These are phyloP conservation scores for Stichodactyla helianthus DNA, from an alignment of 64 coral and sea anemone species.

Conservation along the genomic window DNA sequence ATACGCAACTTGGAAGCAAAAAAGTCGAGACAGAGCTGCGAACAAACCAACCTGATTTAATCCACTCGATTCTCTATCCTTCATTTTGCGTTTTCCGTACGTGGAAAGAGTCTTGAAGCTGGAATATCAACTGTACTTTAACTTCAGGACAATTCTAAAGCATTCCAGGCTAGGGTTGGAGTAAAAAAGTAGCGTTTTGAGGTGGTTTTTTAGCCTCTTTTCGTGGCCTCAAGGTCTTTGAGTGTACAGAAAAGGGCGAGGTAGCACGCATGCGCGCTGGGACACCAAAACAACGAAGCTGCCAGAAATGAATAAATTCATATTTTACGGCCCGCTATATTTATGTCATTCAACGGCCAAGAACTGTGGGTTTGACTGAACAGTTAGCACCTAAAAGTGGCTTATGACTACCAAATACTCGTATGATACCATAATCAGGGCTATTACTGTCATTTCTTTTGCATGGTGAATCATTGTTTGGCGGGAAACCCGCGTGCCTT, in stretches of 20 bases:
- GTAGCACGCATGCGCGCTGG: slow-evolving; percentile 31
- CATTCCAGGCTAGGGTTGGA: background rate
- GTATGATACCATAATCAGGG: background rate
- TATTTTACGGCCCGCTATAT: slow-evolving; percentile 17
- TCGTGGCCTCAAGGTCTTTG: slow-evolving; percentile 13
- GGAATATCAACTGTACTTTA: slow-evolving; percentile 7
- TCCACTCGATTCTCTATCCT: slow-evolving; percentile 2
- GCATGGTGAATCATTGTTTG: background rate
- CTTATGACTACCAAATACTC: background rate
- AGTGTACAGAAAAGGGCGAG: slow-evolving; percentile 35
- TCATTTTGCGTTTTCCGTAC: slow-evolving; percentile 1
- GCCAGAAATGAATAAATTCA: slow-evolving; percentile 34
- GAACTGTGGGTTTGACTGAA: background rate
- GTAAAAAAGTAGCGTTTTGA: background rate
- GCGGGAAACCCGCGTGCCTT: background rate
- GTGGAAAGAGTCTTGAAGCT: background rate
- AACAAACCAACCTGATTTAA: slow-evolving; percentile 32
- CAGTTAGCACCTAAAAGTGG: background rate
- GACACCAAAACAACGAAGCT: slow-evolving; percentile 27
- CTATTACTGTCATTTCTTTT: background rate
- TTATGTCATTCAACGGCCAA: background rate
- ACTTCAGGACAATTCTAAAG: background rate
- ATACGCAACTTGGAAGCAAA: background rate
- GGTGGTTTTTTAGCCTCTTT: slow-evolving; percentile 2
- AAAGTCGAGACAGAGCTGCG: background rate